These are phyloP conservation scores for Reticulitermes lucifugus DNA, from an alignment of 2,888 invertebrate species.

Conservation along the genomic window DNA sequence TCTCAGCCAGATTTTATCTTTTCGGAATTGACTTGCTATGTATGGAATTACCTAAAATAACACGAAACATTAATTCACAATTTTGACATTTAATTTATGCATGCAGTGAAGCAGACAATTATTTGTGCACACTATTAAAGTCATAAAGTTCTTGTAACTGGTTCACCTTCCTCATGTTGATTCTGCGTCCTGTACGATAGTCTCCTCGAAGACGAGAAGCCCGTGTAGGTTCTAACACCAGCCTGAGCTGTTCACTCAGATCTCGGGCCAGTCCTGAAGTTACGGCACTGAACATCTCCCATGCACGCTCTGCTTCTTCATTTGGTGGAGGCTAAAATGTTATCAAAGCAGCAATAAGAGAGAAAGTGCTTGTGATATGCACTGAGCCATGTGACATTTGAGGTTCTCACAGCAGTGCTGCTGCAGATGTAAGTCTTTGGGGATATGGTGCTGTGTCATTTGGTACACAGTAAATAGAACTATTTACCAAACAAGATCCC, in stretches of 20 bases:
- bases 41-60: slow-evolving; percentile 85
- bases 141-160: background rate
- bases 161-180: slow-evolving; percentile 91
- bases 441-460: no score
- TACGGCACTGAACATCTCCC: slow-evolving; percentile 72
- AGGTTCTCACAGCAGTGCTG: no score
- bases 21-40: slow-evolving; percentile 98
- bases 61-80: no score
- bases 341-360: background rate
- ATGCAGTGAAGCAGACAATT: no score
- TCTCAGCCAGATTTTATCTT: slow-evolving; percentile 98
- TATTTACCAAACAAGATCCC: no score
- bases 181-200: slow-evolving; percentile 94
- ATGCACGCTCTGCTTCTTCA: slow-evolving; percentile 67
- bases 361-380: no score
- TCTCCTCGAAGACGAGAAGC: slow-evolving; percentile 94
- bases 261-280: slow-evolving; percentile 79
- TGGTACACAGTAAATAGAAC: no score
- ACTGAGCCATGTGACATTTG: no score
- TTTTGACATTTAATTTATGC: no score
- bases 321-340: slow-evolving; percentile 57
- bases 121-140: no score
- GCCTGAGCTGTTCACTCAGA: slow-evolving; percentile 91
- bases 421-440: no score
- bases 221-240: slow-evolving; percentile 95